Base-by-base conservation (phyloP, 2,888 invertebrate genomes). In the Timema podura region DNA sequence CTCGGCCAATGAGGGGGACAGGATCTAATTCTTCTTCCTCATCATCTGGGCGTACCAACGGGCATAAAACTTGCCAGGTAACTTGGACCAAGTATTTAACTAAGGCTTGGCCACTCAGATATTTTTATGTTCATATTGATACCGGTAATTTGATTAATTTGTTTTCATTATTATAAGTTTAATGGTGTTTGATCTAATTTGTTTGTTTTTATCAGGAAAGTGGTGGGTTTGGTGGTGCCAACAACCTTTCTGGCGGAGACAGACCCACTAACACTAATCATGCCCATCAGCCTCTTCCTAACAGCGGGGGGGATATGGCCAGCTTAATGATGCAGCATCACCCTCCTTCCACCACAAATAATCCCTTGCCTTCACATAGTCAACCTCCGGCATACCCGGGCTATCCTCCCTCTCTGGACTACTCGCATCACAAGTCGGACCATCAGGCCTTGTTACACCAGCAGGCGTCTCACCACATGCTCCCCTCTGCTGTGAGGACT, bases 1-100 rank as follows among this genome's bases (percentile, higher is more conserved):
- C 84, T 11, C 65, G 73, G 30, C 73, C 73, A 13, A 65, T 68
- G 67, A 64, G 73, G 45, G 49, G 59, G 15, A 45, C 49, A 16
- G 45, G 64, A 47, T 67, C 68, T 16, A 59, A 65, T 5, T 48
- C 65, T 16, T 54, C 47, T 45, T 57, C 68, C 5, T 48, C 65
- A 16, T 54, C 47, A 11, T 46, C 48, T 49, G 69, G 66, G 5
- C 45, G 47, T 44, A 68, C 59, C 47, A 65, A 48, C 30, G 16
- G 57, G 5, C 57, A n/a, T n/a, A 69, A 69, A 47, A n/a, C 51
- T 44, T 69, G 69, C 44, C 69, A 69, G 69, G 69, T 66, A 66
- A n/a, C 51, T 51, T 51, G 30, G 30, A 30, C 30, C 30, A 30
- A 30, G 3, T 30, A 30, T 30, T 2, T 30, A 30, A 30, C 30